phyloP scores from a whole-genome alignment of 1,140 invertebrate species.

The Cydia fagiglandana region DNA sequence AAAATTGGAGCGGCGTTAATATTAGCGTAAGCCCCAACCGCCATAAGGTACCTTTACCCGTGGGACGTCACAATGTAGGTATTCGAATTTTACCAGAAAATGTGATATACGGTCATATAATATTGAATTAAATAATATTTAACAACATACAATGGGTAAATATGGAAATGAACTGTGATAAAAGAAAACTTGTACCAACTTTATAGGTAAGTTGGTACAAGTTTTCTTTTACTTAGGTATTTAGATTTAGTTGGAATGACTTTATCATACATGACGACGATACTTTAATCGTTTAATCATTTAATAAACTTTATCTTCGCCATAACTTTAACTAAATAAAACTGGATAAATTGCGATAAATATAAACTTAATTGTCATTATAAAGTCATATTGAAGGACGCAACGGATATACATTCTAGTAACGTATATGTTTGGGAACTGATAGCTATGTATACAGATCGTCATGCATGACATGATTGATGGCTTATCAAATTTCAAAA shows the following conservation, averaged over 20 bases:
- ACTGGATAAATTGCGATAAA: not conserved
- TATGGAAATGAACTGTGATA: too few relatives aligned
- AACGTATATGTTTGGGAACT: constrained; percentile 17
- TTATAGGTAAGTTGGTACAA: too few relatives aligned
- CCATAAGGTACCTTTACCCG: too few relatives aligned
- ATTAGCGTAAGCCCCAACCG: too few relatives aligned
- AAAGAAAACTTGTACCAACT: not conserved
- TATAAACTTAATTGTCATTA: not conserved
- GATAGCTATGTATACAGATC: constrained; percentile 6
- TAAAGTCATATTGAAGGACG: not conserved
- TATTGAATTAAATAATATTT: too few relatives aligned
- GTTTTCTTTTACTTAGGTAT: not conserved
- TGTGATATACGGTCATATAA: too few relatives aligned
- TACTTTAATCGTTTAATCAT: too few relatives aligned
- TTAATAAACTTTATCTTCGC: not conserved
- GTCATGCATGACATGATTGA: constrained; percentile 15
- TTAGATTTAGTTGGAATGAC: not conserved
- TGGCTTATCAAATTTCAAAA: constrained; percentile 16
- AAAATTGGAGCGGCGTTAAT: too few relatives aligned
- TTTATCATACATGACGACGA: not conserved
- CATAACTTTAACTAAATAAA: not conserved
- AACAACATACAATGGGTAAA: too few relatives aligned
- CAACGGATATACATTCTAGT: not conserved
- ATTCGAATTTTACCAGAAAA: too few relatives aligned
- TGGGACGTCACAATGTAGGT: too few relatives aligned